Evolutionary conservation across 2,888 invertebrate genomes (phyloP).

Genomic region (Troides helena): DNA sequence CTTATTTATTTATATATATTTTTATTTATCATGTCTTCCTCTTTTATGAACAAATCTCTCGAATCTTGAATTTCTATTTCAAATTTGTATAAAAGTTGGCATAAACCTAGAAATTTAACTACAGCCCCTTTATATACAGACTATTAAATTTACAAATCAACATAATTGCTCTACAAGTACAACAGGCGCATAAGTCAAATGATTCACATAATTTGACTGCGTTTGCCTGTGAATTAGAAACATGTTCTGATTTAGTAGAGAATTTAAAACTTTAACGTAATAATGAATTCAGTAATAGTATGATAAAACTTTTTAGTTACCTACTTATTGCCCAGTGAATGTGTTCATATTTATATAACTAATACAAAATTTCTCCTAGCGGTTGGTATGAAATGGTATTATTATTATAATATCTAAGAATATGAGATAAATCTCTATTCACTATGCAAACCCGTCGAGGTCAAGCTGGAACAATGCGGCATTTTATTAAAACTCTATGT

Average conservation of each 20-base stretch:
- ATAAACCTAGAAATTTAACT: neutral
- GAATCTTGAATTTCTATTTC: neutral
- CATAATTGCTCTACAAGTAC: neutral
- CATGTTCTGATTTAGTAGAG: too few species aligned
- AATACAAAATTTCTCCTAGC: too few species aligned
- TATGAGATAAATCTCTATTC: neutral
- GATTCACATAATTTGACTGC: neutral
- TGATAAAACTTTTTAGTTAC: too few species aligned
- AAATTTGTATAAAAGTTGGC: neutral
- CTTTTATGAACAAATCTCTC: too few species aligned
- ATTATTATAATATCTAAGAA: neutral
- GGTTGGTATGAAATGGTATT: neutral
- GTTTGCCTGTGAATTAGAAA: neutral
- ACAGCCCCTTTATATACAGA: too few species aligned
- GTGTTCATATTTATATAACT: too few species aligned
- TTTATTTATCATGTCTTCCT: too few species aligned
- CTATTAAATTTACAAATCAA: neutral
- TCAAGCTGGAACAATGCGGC: conserved; percentile 7
- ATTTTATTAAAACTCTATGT: conserved; percentile 13
- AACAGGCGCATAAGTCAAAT: neutral
- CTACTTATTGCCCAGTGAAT: too few species aligned
- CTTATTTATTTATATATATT: too few species aligned
- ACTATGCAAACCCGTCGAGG: neutral
- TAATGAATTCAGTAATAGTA: too few species aligned
- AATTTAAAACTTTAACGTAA: too few species aligned